Percentiles rank a stretch among this genome's conserved stretches.
These are phyloP conservation scores for Cichladusa arquata DNA, from an alignment of 2,113 vertebrate genomes.

Conservation along the genomic window DNA sequence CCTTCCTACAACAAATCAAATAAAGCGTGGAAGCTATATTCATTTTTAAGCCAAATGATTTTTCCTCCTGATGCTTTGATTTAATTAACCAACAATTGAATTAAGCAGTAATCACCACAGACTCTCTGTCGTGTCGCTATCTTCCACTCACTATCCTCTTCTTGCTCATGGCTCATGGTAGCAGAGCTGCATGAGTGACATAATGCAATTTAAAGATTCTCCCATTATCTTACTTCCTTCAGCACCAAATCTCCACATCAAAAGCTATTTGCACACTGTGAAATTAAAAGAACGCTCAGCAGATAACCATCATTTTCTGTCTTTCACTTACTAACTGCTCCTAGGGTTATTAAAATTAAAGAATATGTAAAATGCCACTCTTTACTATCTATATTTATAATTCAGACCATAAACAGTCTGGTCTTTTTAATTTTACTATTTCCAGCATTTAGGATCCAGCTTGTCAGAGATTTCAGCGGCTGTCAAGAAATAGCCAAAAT, in stretches of 20 bases:
- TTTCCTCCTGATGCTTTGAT: constrained; percentile 51
- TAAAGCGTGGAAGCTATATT: constrained; percentile 48
- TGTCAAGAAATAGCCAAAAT: not conserved
- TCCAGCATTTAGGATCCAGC: not conserved
- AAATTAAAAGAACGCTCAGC: constrained; percentile 48
- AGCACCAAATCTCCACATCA: constrained; percentile 23
- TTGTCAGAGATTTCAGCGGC: not conserved
- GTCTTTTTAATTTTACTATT: not conserved
- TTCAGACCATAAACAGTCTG: not conserved
- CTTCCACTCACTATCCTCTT: not conserved
- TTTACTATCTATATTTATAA: not conserved
- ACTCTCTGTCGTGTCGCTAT: not conserved
- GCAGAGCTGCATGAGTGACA: not conserved
- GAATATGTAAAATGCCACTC: not conserved
- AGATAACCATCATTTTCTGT: not conserved
- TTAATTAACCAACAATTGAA: constrained; percentile 61
- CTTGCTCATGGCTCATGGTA: not conserved
- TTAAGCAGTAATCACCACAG: constrained; percentile 13
- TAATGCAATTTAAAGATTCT: constrained; percentile 33
- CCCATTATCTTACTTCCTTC: constrained; percentile 6
- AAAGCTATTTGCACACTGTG: constrained; percentile 26
- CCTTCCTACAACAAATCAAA: constrained; percentile 62
- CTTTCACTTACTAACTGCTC: not conserved
- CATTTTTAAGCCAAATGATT: constrained; percentile 59
- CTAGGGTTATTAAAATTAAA: constrained; percentile 12